Evolutionary conservation across 2,888 invertebrate genomes (phyloP), one percentile per base, ranked within the genome.

Genomic region (Mythimna pallens): DNA sequence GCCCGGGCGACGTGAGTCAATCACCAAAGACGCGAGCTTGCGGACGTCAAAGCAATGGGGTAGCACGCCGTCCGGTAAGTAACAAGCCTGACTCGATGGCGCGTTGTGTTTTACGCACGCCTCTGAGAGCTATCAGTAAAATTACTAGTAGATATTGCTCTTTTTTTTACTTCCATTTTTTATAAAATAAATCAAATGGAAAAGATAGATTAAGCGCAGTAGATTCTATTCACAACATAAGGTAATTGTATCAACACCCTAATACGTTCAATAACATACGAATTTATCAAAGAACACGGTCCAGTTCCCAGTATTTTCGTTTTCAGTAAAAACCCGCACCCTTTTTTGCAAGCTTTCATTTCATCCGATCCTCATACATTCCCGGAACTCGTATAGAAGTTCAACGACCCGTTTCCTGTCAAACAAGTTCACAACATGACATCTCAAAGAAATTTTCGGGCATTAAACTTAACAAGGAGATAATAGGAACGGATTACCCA

Each of bases 401-500:
- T 78, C 78, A 81, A 66, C 69, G 75, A 59, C 81, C 78, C 59
- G 61, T 76, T 25, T 62, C 12, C 12, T 25, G 62, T 59, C 72
- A 65, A 70, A 65, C 65, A 81, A 77, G 63, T 72, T 72, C 59
- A 65, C 36, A 67, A 72, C 62, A 57, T 40, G 58, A 64, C 55
- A 25, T 81, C 71, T 36, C 69, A 58, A 57, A 63, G 57, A 77
- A 66, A 61, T 66, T 57, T 61, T 61, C 69, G 64, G 72, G 43
- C 61, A 71, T 80, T 76, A 73, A 73, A 73, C 65, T 72, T 55
- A 63, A 66, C 59, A 65, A 57, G 62, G 40, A 81, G 62, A 70
- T 84, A 69, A 81, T 69, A 70, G 64, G n/a, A 30, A 54, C 22
- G 68, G 65, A 70, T 84, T 73, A 72, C 59, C 59, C 3, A 25